Evolutionary conservation across 2,797 vertebrate genomes (phyloP), one percentile per base, ranked within the genome.

Genomic region (Lepidocolaptes lacrymiger): DNA sequence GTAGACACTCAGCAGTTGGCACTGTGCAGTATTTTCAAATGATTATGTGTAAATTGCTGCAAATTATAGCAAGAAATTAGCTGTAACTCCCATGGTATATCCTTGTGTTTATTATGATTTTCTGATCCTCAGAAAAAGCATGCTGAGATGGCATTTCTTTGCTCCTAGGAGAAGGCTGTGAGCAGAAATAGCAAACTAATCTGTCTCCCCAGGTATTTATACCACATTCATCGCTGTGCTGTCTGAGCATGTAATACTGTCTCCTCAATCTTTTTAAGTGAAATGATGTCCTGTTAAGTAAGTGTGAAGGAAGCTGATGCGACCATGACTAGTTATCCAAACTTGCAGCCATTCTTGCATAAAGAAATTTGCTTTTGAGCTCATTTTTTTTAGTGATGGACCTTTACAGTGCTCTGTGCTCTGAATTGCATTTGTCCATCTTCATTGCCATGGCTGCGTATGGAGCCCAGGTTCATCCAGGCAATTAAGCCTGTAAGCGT

Each of bases 161-260:
- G 88, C 91, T 95, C 90, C 86, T 79, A 49, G 86, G 92, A 95
- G 91, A 83, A 84, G 54, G 80, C 92, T 64, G 74, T 72, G 92
- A 94, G 78, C 89, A 93, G 81, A 85, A 97, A 96, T 85, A 97
- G 84, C 85, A 86, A 86, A 51, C 81, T 94, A 95, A 92, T 97
- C 84, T 89, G 75, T 94, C 95, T 96, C 90, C 89, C 86, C 94
- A 94, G 95, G 92, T 96, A 91, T 92, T 96, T 94, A 88, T 58
- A 80, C 78, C 68, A 13, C 78, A 75, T 64, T 55, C 81, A 62
- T 52, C 0, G 12, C 89, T 74, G 78, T 91, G 89, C 81, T 91
- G 84, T 94, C 94, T 96, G 92, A 92, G 81, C 81, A 21, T 74
- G 72, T 66, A 74, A 39, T 81, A 36, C 81, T 73, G 76, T 49